A percentile compares a stretch with the other conserved stretches of the same genome.
These are phyloP conservation scores for Neoarius graeffei DNA, from an alignment of 2,113 vertebrate species.

Conservation along the genomic window DNA sequence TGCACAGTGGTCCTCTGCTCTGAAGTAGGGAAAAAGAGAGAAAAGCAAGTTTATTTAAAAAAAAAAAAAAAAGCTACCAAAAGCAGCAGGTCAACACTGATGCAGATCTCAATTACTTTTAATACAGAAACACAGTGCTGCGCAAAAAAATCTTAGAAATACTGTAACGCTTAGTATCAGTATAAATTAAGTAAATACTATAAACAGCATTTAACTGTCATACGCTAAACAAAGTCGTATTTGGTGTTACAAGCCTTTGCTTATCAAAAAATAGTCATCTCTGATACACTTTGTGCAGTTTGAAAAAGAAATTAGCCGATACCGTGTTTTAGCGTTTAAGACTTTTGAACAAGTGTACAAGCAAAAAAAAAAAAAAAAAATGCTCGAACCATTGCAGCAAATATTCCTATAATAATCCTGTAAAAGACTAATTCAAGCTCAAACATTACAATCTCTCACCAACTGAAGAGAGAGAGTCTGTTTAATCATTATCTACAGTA, in stretches of 20 bases:
- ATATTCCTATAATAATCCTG: neutral
- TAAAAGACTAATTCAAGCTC: neutral
- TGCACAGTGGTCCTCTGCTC: conserved; percentile 93
- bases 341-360: too few species aligned
- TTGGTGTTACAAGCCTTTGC: too few species aligned
- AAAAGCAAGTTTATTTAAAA: neutral
- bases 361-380: too few species aligned
- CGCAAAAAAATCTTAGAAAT: neutral
- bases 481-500: too few species aligned
- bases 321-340: too few species aligned
- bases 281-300: too few species aligned
- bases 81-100: neutral
- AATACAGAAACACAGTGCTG: too few species aligned
- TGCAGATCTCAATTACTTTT: neutral
- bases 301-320: too few species aligned
- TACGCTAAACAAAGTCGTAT: neutral
- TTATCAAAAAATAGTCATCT: too few species aligned
- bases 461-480: too few species aligned
- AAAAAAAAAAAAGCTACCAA: neutral
- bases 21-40: conserved; percentile 47
- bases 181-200: neutral
- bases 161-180: neutral
- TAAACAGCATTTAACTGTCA: neutral
- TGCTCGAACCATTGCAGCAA: too few species aligned
- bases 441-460: neutral